phyloP scores from a whole-genome alignment of 2,888 invertebrate species.

The Philonicus albiceps region DNA sequence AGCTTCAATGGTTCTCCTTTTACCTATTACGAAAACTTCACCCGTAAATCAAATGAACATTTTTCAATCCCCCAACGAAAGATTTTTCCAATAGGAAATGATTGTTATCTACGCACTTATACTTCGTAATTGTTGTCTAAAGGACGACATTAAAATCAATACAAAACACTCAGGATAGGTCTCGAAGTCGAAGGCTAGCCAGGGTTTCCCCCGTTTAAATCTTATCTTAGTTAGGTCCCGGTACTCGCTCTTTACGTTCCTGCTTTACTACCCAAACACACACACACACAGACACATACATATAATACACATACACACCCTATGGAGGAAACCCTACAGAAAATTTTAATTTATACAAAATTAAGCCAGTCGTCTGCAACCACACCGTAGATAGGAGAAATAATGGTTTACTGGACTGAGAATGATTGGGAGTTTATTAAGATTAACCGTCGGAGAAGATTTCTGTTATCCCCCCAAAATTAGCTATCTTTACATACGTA shows the following conservation, averaged over 20 bases:
- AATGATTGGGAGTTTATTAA: conserved; percentile 49
- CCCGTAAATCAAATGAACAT: conserved; percentile 33
- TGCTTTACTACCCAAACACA: no score
- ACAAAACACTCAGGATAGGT: conserved; percentile 47
- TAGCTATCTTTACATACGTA: neutral
- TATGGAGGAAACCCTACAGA: conserved; percentile 40
- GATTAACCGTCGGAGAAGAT: conserved; percentile 46
- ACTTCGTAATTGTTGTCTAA: conserved; percentile 45
- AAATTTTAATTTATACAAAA: conserved; percentile 50
- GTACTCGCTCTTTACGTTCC: neutral
- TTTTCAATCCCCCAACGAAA: conserved; percentile 16
- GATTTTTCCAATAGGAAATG: conserved; percentile 31
- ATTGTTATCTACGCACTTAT: conserved; percentile 42
- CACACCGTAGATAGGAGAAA: conserved; percentile 48
- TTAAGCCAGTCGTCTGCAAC: conserved; percentile 49
- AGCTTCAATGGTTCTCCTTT: neutral
- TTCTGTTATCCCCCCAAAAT: conserved; percentile 29
- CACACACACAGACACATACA: no score
- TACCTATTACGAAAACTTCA: conserved; percentile 1
- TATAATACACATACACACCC: no score
- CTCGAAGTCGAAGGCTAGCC: conserved; percentile 36
- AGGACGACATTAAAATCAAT: conserved; percentile 48
- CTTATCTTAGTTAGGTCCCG: conserved; percentile 14
- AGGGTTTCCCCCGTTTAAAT: conserved; percentile 9
- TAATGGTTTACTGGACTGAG: conserved; percentile 48